phyloP scores from a whole-genome alignment of 2,113 vertebrate species.

The Mustela nigripes region DNA sequence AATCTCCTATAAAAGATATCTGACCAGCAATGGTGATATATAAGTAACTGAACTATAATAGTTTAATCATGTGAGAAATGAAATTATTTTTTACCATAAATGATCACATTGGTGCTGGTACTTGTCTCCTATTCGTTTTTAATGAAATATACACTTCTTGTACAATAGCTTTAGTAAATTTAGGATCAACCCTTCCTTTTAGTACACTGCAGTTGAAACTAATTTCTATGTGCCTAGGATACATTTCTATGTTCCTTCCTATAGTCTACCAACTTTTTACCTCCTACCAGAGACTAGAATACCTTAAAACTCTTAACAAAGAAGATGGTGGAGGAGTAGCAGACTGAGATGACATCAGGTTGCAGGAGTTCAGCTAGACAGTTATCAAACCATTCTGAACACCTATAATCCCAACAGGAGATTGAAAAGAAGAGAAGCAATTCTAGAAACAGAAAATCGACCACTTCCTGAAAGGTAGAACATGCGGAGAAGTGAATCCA shows the following conservation, averaged over 20 bases:
- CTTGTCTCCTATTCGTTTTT: neutral
- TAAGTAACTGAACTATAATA: neutral
- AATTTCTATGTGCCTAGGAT: neutral
- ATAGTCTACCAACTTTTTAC: neutral
- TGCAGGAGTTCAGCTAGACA: too few relatives aligned
- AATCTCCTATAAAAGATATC: neutral
- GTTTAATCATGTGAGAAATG: constrained; percentile 17
- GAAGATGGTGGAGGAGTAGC: too few relatives aligned
- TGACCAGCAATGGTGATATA: neutral
- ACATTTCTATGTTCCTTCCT: neutral
- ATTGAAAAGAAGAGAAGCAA: too few relatives aligned
- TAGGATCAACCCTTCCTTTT: neutral
- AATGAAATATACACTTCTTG: neutral
- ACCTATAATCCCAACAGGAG: too few relatives aligned
- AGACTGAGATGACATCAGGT: too few relatives aligned
- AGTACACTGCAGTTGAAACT: neutral
- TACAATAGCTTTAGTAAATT: neutral
- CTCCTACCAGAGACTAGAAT: neutral
- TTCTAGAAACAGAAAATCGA: too few relatives aligned
- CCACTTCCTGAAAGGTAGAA: too few relatives aligned
- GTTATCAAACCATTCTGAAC: too few relatives aligned
- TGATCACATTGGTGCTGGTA: neutral
- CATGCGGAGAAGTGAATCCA: too few relatives aligned
- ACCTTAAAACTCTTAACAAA: neutral
- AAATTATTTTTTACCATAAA: neutral